Evolutionary conservation across 2,113 vertebrate species (phyloP), one percentile per base, ranked within the genome.

Genomic region (Lepus timidus): DNA sequence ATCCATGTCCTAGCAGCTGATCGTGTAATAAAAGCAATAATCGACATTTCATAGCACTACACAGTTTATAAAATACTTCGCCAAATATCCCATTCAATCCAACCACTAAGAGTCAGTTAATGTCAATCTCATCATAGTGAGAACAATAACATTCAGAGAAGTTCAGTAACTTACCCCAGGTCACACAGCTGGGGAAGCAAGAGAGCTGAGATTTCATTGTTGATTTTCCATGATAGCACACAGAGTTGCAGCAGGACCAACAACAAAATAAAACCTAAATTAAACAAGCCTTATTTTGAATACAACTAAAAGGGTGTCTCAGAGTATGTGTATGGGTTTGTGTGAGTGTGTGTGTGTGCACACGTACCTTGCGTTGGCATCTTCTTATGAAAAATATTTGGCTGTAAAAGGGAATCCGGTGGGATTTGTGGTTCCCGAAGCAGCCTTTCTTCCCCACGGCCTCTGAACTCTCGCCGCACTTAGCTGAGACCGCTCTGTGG

Each of bases 231-330:
- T 58, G 55, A 14, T 58, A 58, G 4, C 55, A 58, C 55, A 92
- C 20, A 19, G 55, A 58, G 55, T 58, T 17, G 55, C 17, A 89
- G 27, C 20, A 64, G 9, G 31, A 31, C 51, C 87, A 58, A 89
- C 92, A 80, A 51, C 16, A 87, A 95, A 95, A 87, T 87, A 62
- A 93, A 90, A 25, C 49, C 13, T 64, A 75, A 75, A 51, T 90
- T 88, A 68, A 91, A 80, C 27, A 61, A 88, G 68, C 22, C 11
- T 94, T 85, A 91, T 14, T 85, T 82, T 33, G 68, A 65, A 51
- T 82, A 61, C 19, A 87, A 5, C 82, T 52, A 90, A 64, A 84
- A 88, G 39, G 80, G 23, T 31, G 13, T 20, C 51, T 36, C 64
- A 74, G 70, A 3, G 23, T n/a, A 2, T 29, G 3, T n/a, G 36